Base-by-base conservation (phyloP, 2,113 vertebrate genomes). In the Seriola quinqueradiata region DNA sequence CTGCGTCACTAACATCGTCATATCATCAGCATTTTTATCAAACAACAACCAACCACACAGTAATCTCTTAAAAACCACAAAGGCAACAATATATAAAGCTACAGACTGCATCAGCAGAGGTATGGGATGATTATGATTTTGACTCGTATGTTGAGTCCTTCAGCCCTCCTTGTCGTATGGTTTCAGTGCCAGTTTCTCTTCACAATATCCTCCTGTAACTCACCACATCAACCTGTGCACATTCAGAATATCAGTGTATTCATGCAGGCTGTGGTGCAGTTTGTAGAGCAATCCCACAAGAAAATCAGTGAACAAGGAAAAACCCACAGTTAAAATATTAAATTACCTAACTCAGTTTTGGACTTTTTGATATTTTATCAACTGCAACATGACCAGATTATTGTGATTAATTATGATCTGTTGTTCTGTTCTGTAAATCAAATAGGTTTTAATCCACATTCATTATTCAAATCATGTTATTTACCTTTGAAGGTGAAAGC, bases 51-150 rank as follows among this genome's bases (percentile, higher is more conserved):
- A 76, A 25, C 64, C 82, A 68, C 66, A 36, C 64, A 64, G 74
- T 70, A 70, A 82, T 88, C 76, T 87, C 77, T 82, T 82, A 69
- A 84, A 75, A 84, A 78, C 77, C 85, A 86, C 59, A 75, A 91
- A 92, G 92, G 90, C 87, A 92, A 89, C 91, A 42, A 84, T 89
- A 92, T 83, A 82, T 92, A 91, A 92, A 90, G 91, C 92, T 91
- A 91, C 82, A 76, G 75, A 82, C 68, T 83, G 87, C 87, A 89
- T 76, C 77, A 77, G 55, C 79, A 79, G 86, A 92, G 89, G 70
- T 88, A 89, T 79, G 83, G 79, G 63, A 89, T 84, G 81, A 81
- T 67, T 68, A 79, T 76, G 82, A 77, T 66, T 69, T 70, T 57
- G 70, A 86, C 82, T 92, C 74, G 0, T 21, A 7, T 23, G 10